A percentile compares a stretch with the other conserved stretches of the same genome.
phyloP scores from a whole-genome alignment of 2,113 vertebrate genomes.

The Canis aureus region DNA sequence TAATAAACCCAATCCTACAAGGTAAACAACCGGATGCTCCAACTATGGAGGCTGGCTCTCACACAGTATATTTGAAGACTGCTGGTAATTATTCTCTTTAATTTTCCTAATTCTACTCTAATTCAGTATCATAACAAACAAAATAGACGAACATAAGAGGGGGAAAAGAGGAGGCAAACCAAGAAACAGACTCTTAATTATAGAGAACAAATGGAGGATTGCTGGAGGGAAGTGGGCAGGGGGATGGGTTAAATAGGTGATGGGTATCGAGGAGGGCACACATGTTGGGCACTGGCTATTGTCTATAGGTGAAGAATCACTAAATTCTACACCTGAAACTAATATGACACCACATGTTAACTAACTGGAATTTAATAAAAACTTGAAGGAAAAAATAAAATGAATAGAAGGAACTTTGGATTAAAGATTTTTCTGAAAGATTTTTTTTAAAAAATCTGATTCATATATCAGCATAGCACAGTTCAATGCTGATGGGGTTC shows the following conservation, averaged over 20 bases:
- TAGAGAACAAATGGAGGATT: neutral
- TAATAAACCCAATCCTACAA: neutral
- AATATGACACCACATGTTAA: neutral
- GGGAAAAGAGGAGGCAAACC: neutral
- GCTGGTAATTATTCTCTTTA: neutral
- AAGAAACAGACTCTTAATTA: neutral
- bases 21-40: neutral
- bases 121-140: neutral
- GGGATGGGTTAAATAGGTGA: neutral
- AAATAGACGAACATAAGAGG: neutral
- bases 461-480: neutral
- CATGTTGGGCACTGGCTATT: neutral
- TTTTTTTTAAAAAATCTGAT: neutral
- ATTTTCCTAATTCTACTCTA: constrained; percentile 36
- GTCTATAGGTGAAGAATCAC: neutral
- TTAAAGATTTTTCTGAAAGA: neutral
- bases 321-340: neutral
- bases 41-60: neutral
- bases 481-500: neutral
- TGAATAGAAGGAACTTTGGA: neutral
- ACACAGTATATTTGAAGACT: neutral
- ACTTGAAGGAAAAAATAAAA: neutral
- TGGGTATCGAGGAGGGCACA: neutral
- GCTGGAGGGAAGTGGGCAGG: neutral
- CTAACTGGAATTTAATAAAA: neutral